Evolutionary conservation across 2,797 vertebrate genomes (phyloP), one percentile per base, ranked within the genome.

Genomic region (Gymnothorax reevesii): DNA sequence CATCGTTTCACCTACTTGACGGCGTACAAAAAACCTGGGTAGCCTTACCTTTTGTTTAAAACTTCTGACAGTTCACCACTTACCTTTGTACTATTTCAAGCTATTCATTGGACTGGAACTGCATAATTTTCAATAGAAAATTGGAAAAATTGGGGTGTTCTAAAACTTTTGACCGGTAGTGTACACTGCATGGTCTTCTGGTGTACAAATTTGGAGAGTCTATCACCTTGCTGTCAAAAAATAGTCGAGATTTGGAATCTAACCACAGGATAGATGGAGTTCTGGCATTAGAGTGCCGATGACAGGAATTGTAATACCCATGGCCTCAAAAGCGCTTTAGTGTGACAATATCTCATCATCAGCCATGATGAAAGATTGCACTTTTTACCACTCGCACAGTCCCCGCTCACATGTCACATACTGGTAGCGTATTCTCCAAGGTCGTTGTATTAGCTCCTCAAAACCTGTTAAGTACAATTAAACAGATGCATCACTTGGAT

Each of bases 321-420:
- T 10, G 27, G 69, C 33, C 27, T 73, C 69, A 4, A 42, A 10
- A 1, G 9, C 42, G 27, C 69, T 13, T 42, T 42, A 42, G 12
- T 73, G 64, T 73, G 27, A 27, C 69, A 73, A 73, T 73, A 73
- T 73, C 69, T 33, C 69, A 73, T 20, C 69, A 73, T 27, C 25
- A 73, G 69, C 3, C 69, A 42, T 1, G 69, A 73, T 73, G 17
- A 73, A 33, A 73, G 27, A 27, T 73, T 8, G 27, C 8, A 42
- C 25, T 73, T 73, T 42, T 73, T 73, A 66, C 64, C 64, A 66
- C 64, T 25, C 2, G 22, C 25, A 2, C 69, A 9, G 25, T 71
- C 25, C 17, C 7, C 27, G 12, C 69, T 71, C 2, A 10, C 69
- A 27, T 71, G 69, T 27, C 25, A 33, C 9, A 71, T 25, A 71